Evolutionary conservation across 2,888 invertebrate species (phyloP), one percentile per base, ranked within the genome.

Genomic region (Hypselothyrea guttata): DNA sequence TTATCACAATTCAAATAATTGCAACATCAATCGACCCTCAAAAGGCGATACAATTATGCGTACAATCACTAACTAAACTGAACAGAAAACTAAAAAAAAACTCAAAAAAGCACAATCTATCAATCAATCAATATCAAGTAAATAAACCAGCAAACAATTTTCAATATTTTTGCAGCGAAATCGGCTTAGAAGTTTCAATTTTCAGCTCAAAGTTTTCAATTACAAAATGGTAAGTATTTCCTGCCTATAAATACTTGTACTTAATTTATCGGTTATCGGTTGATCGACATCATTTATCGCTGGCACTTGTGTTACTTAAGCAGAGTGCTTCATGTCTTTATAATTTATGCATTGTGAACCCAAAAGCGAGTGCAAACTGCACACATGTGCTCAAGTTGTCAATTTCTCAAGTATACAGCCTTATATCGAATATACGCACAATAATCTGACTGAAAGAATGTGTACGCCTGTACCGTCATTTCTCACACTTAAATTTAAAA

Each of bases 161-260:
- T 51, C 27, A 41, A 22, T 42, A 53, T 67, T 57, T 41, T 71
- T 71, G 15, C 74, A 71, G 74, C 51, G 48, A 33, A 16, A 33
- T 59, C 71, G 71, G 46, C 61, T 70, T 53, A 35, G 51, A 70
- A 69, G 70, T 68, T 73, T 60, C 49, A 40, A 72, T 47, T 58
- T 56, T 31, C 40, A 63, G 53, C 51, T 35, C 44, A 71, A 56
- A 38, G 68, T 56, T 56, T 38, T 59, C 74, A 73, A 53, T n/a
- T n/a, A 28, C 28, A 48, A 49, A 54, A 71, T 71, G 74, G 74
- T 71, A 60, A 71, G 74, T 66, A 7, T 28, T 28, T 22, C 22
- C 22, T 22, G 5, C 22, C 5, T 7, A n/a, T n/a, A n/a, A n/a
- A n/a, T 38, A 38, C 16, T n/a, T 38, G 38, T 11, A 38, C 16